Evolutionary conservation across 2,888 invertebrate genomes (phyloP).

Genomic region (Myopa tessellatipennis): DNA sequence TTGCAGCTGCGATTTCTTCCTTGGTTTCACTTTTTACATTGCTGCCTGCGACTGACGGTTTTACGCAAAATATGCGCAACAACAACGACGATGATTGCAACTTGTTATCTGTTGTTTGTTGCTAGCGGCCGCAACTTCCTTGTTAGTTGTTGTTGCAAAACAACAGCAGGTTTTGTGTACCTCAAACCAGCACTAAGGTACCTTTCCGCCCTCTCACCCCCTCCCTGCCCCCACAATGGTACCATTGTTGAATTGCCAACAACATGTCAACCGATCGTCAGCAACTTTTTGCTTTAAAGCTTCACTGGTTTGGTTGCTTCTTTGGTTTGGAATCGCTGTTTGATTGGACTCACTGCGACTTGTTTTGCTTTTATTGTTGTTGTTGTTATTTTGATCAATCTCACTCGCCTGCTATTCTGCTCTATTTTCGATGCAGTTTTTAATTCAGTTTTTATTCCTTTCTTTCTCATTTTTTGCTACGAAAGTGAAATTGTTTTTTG

Average conservation of each 20-base stretch:
- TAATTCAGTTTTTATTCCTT: neutral
- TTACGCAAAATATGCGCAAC: constrained; percentile 4
- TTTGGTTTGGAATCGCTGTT: neutral
- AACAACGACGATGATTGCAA: constrained; percentile 1
- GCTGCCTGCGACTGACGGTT: neutral
- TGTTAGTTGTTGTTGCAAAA: constrained; percentile 2
- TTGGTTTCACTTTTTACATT: constrained; percentile 19
- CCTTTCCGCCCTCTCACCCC: neutral
- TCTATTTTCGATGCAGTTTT: neutral
- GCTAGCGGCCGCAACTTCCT: constrained; percentile 14
- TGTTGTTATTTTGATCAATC: neutral
- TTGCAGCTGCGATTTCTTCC: constrained; percentile 10
- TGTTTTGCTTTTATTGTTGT: neutral
- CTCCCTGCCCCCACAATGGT: neutral
- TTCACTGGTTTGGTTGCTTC: constrained; percentile 3
- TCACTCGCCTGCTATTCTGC: neutral
- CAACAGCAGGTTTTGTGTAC: neutral
- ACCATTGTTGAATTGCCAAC: neutral
- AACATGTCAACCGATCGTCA: constrained; percentile 18
- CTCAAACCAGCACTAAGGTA: neutral
- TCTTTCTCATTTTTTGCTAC: neutral
- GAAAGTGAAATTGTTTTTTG: constrained; percentile 13
- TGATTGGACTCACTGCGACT: constrained; percentile 4
- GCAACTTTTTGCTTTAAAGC: constrained; percentile 2
- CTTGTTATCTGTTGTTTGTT: neutral